Conservation (phyloP, 1,140 invertebrate genomes). For the Plectrocnemia conspersa region DNA sequence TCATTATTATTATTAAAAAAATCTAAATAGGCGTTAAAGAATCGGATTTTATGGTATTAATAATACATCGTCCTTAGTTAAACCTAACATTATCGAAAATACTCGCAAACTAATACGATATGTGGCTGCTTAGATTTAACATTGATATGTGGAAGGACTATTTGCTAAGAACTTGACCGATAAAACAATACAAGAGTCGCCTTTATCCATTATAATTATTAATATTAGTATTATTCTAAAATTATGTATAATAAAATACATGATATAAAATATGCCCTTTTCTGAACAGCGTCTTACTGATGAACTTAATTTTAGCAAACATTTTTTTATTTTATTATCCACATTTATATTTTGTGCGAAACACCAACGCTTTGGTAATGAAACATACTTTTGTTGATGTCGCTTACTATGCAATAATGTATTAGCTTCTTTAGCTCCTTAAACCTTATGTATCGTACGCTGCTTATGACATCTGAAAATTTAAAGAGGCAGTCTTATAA, state of each 20-base stretch:
- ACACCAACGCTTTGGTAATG: background rate
- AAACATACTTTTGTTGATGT: too few relatives aligned
- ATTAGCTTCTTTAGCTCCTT: background rate
- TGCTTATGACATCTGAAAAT: conserved; percentile 29
- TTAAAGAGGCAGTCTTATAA: background rate
- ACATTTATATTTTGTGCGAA: background rate
- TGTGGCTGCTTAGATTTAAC: conserved; percentile 11
- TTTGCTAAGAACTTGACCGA: background rate
- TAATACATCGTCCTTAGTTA: too few relatives aligned
- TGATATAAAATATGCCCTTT: too few relatives aligned
- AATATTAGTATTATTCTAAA: too few relatives aligned
- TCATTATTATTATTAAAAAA: too few relatives aligned
- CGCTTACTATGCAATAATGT: background rate
- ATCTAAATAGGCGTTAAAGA: too few relatives aligned
- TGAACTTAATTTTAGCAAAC: too few relatives aligned
- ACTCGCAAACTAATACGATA: conserved; percentile 16
- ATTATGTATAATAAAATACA: too few relatives aligned
- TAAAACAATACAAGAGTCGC: background rate
- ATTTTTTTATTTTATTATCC: background rate
- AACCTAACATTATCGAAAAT: conserved; percentile 2
- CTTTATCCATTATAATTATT: too few relatives aligned
- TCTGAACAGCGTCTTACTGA: too few relatives aligned
- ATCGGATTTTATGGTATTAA: too few relatives aligned
- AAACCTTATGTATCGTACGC: conserved; percentile 33
- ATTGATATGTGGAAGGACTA: conserved; percentile 13